Evolutionary conservation across 2,113 vertebrate species (phyloP).

Genomic region (Raja brachyura): DNA sequence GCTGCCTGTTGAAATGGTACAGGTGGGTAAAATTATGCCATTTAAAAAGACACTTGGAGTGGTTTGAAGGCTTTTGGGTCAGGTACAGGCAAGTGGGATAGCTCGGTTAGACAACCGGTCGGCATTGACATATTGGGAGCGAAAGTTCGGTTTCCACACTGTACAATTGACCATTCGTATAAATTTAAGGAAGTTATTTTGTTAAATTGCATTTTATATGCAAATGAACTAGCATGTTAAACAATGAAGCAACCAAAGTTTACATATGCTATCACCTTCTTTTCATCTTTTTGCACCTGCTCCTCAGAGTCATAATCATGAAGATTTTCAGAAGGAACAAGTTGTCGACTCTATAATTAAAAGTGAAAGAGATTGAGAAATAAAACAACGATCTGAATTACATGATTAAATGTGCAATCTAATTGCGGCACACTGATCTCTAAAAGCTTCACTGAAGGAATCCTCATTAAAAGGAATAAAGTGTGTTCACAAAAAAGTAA

Average conservation of each 20-base stretch:
- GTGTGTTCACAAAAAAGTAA: not conserved
- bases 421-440: not conserved
- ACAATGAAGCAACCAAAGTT: not conserved
- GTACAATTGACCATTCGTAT: not conserved
- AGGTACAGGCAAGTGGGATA: no score
- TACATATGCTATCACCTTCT: conserved; percentile 13
- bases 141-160: no score
- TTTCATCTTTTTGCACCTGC: not conserved
- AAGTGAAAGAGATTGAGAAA: not conserved
- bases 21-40: no score
- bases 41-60: no score
- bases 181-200: not conserved
- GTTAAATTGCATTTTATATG: not conserved
- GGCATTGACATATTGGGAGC: no score
- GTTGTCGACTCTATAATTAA: not conserved
- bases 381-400: not conserved
- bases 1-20: no score
- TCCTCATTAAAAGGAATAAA: not conserved
- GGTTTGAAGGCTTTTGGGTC: no score
- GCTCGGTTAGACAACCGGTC: no score
- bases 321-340: conserved; percentile 9
- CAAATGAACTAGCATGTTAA: not conserved
- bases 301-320: not conserved
- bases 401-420: not conserved
- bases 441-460: not conserved